Conservation (phyloP, 2,888 invertebrate species). For the Tetramorium bicarinatum region DNA sequence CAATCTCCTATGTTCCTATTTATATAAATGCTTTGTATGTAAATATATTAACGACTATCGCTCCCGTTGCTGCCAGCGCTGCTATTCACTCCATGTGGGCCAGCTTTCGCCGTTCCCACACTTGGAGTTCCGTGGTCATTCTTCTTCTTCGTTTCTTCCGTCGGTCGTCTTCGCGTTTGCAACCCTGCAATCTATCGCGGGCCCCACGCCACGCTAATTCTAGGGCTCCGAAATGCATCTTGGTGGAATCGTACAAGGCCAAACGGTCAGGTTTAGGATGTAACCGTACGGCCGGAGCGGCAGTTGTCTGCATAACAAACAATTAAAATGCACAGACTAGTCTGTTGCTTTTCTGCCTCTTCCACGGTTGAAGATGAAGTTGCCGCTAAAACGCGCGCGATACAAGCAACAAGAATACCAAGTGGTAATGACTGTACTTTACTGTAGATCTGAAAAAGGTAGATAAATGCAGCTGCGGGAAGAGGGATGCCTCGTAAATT, state of each 20-base stretch:
- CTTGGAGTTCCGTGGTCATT: slow-evolving; percentile 74
- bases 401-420: slow-evolving; percentile 63
- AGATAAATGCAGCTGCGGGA: slow-evolving; percentile 40
- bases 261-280: slow-evolving; percentile 63
- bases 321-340: slow-evolving; percentile 72
- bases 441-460: slow-evolving; percentile 56
- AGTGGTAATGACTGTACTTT: slow-evolving; percentile 67
- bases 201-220: slow-evolving; percentile 81
- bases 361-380: slow-evolving; percentile 64
- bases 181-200: slow-evolving; percentile 82
- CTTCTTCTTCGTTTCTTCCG: slow-evolving; percentile 72
- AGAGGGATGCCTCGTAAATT: slow-evolving; percentile 66
- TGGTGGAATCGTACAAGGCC: slow-evolving; percentile 77
- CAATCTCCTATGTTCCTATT: not conserved
- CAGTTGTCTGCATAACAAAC: slow-evolving; percentile 68
- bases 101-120: slow-evolving; percentile 81
- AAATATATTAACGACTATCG: not conserved
- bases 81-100: slow-evolving; percentile 75
- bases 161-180: slow-evolving; percentile 65
- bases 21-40: slow-evolving; percentile 2
- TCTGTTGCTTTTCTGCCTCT: slow-evolving; percentile 26
- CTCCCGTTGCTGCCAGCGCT: not conserved
- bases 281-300: slow-evolving; percentile 53
- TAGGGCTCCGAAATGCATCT: slow-evolving; percentile 80
- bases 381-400: slow-evolving; percentile 54